These are phyloP conservation scores for Acleris laterana DNA, from an alignment of 2,888 invertebrate species.

Conservation along the genomic window DNA sequence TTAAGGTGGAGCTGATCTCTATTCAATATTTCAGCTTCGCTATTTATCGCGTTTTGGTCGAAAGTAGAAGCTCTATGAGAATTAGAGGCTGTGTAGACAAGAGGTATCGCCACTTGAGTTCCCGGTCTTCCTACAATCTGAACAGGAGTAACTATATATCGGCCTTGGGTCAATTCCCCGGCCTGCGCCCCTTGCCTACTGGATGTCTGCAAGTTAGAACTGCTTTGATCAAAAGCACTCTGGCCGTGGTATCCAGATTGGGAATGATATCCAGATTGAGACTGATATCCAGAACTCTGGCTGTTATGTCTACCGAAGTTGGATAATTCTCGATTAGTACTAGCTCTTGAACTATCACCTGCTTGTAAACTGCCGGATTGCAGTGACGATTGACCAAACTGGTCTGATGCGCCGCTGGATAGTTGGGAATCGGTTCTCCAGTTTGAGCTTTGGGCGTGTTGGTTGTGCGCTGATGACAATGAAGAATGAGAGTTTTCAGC, in stretches of 20 bases:
- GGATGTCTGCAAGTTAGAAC: slow-evolving; percentile 47
- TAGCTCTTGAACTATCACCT: slow-evolving; percentile 40
- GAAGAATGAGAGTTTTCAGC: slow-evolving; percentile 50
- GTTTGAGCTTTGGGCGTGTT: slow-evolving; percentile 43
- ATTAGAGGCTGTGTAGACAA: slow-evolving; percentile 60
- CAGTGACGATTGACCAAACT: slow-evolving; percentile 27
- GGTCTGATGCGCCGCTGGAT: slow-evolving; percentile 11
- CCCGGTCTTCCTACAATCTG: slow-evolving; percentile 68
- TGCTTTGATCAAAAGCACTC: slow-evolving; percentile 46
- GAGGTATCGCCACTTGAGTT: slow-evolving; percentile 61
- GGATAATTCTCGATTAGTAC: slow-evolving; percentile 4
- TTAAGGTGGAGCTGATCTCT: slow-evolving; percentile 46
- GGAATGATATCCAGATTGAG: slow-evolving; percentile 49
- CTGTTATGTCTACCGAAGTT: slow-evolving; percentile 1
- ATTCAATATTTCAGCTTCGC: slow-evolving; percentile 59
- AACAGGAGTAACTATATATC: slow-evolving; percentile 59
- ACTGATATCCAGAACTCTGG: slow-evolving; percentile 23
- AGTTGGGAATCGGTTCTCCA: slow-evolving; percentile 41
- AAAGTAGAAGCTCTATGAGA: slow-evolving; percentile 45
- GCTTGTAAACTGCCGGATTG: slow-evolving; percentile 43
- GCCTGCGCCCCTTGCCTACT: slow-evolving; percentile 49
- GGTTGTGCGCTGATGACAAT: slow-evolving; percentile 36
- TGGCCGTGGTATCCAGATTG: slow-evolving; percentile 56
- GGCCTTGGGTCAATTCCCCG: slow-evolving; percentile 42
- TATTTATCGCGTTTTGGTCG: slow-evolving; percentile 58